phyloP scores from a whole-genome alignment of 1,140 invertebrate species.

The Macrobrachium nipponense region DNA sequence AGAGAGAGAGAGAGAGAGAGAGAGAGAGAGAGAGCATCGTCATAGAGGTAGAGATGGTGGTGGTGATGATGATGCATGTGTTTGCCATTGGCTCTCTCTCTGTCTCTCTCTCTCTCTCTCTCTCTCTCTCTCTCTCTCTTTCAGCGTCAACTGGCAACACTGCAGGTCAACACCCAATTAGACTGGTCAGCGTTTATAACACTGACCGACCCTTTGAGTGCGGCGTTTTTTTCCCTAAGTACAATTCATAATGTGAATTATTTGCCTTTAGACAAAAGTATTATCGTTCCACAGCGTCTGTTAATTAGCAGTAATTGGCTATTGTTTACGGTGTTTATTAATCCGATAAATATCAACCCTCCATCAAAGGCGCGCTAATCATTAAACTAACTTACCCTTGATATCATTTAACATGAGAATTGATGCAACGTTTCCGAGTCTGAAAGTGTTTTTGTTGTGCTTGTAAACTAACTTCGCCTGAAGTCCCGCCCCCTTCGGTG shows the following conservation, averaged over 20 bases:
- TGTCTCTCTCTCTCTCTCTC: conserved; percentile 5
- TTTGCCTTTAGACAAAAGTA: conserved; percentile 44
- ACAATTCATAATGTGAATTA: conserved; percentile 29
- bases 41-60: too few relatives aligned
- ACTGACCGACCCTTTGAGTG: neutral
- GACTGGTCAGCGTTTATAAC: neutral
- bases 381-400: conserved; percentile 38
- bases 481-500: too few relatives aligned
- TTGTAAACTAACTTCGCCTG: too few relatives aligned
- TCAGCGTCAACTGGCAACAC: neutral
- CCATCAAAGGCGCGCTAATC: conserved; percentile 47
- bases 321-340: conserved; percentile 53
- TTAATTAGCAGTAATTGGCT: conserved; percentile 57
- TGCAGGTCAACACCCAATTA: conserved; percentile 15
- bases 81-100: neutral
- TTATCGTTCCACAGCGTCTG: conserved; percentile 8
- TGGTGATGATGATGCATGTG: neutral
- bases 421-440: neutral
- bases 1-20: conserved; percentile 24
- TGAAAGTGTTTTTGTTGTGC: neutral
- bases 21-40: neutral
- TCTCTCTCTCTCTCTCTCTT: neutral
- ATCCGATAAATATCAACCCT: conserved; percentile 31
- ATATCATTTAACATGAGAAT: neutral
- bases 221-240: conserved; percentile 17